phyloP scores from a whole-genome alignment of 2,113 vertebrate species.

The Syngnathus floridae region DNA sequence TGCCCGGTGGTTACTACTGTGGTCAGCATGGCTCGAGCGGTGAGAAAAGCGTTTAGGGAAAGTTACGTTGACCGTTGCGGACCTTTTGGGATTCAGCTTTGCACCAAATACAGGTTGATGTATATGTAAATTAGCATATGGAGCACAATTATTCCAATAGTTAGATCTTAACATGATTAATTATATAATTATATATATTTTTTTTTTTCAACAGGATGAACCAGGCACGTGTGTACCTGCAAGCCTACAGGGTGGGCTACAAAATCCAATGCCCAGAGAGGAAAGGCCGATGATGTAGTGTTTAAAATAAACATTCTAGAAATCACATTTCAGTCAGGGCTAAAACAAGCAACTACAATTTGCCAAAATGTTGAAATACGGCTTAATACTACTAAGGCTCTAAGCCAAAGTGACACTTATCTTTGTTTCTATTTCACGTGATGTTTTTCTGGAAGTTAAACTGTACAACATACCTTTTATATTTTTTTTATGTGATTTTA shows the following conservation, averaged over 20 bases:
- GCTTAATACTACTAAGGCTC: neutral
- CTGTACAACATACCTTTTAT: conserved; percentile 1
- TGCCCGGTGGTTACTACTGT: conserved; percentile 74
- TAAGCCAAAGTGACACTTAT: neutral
- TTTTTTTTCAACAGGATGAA: conserved; percentile 65
- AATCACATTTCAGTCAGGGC: neutral
- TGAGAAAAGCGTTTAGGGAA: conserved; percentile 70
- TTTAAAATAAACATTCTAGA: neutral
- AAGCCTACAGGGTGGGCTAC: conserved; percentile 77
- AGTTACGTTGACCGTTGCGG: conserved; percentile 78
- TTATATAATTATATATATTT: neutral
- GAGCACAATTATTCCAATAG: neutral
- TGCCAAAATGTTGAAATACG: neutral
- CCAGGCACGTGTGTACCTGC: conserved; percentile 76
- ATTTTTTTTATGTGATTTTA: neutral
- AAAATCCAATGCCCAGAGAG: conserved; percentile 71
- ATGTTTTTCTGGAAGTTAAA: neutral
- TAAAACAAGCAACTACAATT: neutral
- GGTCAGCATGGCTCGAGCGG: conserved; percentile 71
- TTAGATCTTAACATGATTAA: neutral
- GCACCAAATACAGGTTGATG: conserved; percentile 76
- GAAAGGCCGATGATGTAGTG: conserved; percentile 37
- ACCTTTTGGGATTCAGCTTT: conserved; percentile 72
- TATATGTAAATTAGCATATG: neutral
- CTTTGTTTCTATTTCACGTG: conserved; percentile 4